Base-by-base conservation (phyloP, 2,797 vertebrate genomes). In the Hybognathus amarus region DNA sequence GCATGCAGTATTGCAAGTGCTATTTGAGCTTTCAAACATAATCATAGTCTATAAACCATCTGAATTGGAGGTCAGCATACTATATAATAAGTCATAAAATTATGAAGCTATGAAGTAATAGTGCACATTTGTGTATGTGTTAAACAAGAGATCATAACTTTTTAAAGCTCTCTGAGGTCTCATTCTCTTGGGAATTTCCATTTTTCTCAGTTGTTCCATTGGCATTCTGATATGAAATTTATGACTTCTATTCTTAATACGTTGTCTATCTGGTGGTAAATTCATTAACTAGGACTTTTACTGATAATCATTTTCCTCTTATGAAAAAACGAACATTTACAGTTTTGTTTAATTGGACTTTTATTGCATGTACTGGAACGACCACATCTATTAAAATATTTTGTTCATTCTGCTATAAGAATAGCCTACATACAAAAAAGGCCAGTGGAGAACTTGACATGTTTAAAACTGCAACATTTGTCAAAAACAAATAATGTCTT, bases 361-460 rank as follows among this genome's bases (percentile, higher is more conserved):
- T 85, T 86, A 88, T 81, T 73, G 61, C 83, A 64, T 36, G 56
- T 71, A 38, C 74, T 83, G 59, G 82, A 83, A 88, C 71, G 76
- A 86, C 86, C 86, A 77, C 84, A 87, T 85, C 75, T 83, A 83
- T 56, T 86, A 79, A 82, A 88, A 84, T 71, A 78, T 87, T 17
- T 84, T 85, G 84, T 87, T 70, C 20, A 27, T 69, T 85, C 82
- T 56, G 79, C 82, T 88, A 80, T 77, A 73, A 79, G 20, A 82
- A 80, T 67, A 69, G 52, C 24, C 40, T 74, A 52, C 68, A 81
- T 70, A 47, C 45, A 50, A 45, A 83, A 9, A 52, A 71, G 64
- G 50, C 8, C 27, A 40, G 73, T 77, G 15, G 68, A 86, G 68
- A 66, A 75, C 71, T 86, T 83, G 40, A 83, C 82, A 73, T 75